phyloP scores from a whole-genome alignment of 2,113 vertebrate species.

The Tetrax tetrax region DNA sequence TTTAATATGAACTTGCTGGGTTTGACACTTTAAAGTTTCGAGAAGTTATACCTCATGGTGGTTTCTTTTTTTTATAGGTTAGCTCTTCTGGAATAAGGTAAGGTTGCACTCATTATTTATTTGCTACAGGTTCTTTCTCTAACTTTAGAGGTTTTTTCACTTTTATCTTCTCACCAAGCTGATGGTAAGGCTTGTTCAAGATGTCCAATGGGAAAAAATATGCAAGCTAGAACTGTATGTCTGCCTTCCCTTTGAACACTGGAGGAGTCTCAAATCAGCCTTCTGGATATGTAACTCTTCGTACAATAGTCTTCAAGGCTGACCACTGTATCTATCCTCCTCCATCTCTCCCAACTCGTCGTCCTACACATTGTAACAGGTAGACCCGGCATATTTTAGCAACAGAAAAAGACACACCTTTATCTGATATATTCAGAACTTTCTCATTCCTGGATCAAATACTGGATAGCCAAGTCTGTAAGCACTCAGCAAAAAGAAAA shows the following conservation, averaged over 20 bases:
- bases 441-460: background rate
- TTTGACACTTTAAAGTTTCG: background rate
- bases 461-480: background rate
- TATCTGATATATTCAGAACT: background rate
- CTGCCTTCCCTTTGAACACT: background rate
- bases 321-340: background rate
- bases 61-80: background rate
- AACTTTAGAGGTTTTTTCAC: background rate
- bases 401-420: background rate
- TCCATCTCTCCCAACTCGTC: background rate
- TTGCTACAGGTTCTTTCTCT: background rate
- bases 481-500: background rate
- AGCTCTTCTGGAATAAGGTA: background rate
- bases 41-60: background rate
- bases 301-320: background rate
- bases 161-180: background rate
- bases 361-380: background rate
- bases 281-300: background rate
- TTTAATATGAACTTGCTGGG: background rate
- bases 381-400: background rate
- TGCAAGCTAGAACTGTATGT: background rate
- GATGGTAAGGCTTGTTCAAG: background rate
- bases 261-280: background rate
- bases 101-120: background rate
- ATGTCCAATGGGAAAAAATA: background rate